A percentile compares a stretch with the other conserved stretches of the same genome.
These are phyloP conservation scores for Drosophila ercepeae DNA, from an alignment of 1,140 invertebrate species.

Conservation along the genomic window DNA sequence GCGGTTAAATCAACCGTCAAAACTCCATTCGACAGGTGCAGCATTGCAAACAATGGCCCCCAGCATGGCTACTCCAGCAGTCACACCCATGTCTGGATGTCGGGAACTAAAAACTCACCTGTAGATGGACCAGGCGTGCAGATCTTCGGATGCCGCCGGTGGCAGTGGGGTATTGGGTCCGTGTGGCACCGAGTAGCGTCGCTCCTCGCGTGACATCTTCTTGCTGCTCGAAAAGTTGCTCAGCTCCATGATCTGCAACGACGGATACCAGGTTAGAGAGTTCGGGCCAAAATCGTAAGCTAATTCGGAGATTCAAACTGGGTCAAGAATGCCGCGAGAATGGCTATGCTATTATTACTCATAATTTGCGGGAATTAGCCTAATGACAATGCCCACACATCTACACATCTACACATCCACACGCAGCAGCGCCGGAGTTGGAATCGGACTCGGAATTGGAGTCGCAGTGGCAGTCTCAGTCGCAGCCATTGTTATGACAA, in stretches of 20 bases:
- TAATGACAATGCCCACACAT: slow-evolving; percentile 65
- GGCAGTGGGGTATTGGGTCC: slow-evolving; percentile 87
- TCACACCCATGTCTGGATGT: slow-evolving; percentile 40
- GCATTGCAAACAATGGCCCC: not conserved
- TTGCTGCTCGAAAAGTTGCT: slow-evolving; percentile 79
- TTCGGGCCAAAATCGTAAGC: slow-evolving; percentile 57
- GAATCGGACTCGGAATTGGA: slow-evolving; percentile 24
- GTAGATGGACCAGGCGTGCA: slow-evolving; percentile 98
- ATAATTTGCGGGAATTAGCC: slow-evolving; percentile 78
- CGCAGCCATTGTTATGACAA: slow-evolving; percentile 31
- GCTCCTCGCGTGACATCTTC: slow-evolving; percentile 86
- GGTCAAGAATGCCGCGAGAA: slow-evolving; percentile 70
- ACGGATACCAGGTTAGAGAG: slow-evolving; percentile 13
- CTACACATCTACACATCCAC: slow-evolving; percentile 22
- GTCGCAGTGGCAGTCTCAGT: slow-evolving; percentile 1
- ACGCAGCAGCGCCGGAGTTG: slow-evolving; percentile 9
- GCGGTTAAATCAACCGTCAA: slow-evolving; percentile 75
- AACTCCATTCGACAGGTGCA: slow-evolving; percentile 39
- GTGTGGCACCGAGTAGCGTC: slow-evolving; percentile 92
- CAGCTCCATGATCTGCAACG: slow-evolving; percentile 80
- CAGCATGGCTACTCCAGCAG: no score
- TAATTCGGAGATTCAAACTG: slow-evolving; percentile 65
- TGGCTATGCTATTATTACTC: slow-evolving; percentile 59
- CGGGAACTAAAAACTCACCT: slow-evolving; percentile 85
- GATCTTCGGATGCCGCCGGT: slow-evolving; percentile 91